These are phyloP conservation scores for Lepus americanus DNA, from an alignment of 2,113 vertebrate genomes.

Conservation along the genomic window DNA sequence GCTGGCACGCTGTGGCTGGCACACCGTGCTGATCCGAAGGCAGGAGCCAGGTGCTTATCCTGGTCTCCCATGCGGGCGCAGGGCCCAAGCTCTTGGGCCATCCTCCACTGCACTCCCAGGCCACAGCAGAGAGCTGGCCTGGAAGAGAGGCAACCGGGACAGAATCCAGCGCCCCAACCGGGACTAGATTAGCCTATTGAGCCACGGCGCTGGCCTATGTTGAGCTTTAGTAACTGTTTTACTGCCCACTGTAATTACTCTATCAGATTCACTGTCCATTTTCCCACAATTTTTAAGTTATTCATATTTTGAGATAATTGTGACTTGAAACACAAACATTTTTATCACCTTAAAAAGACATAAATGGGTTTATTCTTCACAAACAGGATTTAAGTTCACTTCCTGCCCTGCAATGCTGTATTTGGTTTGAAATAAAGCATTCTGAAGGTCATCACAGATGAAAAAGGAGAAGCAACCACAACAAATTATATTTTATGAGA, in stretches of 20 bases:
- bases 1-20: too few species aligned
- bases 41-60: too few species aligned
- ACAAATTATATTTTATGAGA: neutral
- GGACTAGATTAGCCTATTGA: too few species aligned
- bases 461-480: neutral
- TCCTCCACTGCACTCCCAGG: too few species aligned
- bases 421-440: constrained; percentile 62
- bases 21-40: too few species aligned
- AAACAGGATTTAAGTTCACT: constrained; percentile 45
- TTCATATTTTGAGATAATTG: neutral
- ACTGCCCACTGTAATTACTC: constrained; percentile 38
- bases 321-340: constrained; percentile 53
- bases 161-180: too few species aligned
- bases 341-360: constrained; percentile 17
- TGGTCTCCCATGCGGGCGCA: too few species aligned
- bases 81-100: too few species aligned
- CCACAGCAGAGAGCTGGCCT: too few species aligned
- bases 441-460: neutral
- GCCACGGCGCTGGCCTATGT: too few species aligned
- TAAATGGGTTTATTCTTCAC: constrained; percentile 12
- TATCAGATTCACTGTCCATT: constrained; percentile 43
- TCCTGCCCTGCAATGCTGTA: constrained; percentile 19
- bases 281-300: neutral
- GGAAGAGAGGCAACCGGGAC: too few species aligned
- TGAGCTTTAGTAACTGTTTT: constrained; percentile 49